phyloP scores from a whole-genome alignment of 2,888 invertebrate species.

The Erebia ligea region DNA sequence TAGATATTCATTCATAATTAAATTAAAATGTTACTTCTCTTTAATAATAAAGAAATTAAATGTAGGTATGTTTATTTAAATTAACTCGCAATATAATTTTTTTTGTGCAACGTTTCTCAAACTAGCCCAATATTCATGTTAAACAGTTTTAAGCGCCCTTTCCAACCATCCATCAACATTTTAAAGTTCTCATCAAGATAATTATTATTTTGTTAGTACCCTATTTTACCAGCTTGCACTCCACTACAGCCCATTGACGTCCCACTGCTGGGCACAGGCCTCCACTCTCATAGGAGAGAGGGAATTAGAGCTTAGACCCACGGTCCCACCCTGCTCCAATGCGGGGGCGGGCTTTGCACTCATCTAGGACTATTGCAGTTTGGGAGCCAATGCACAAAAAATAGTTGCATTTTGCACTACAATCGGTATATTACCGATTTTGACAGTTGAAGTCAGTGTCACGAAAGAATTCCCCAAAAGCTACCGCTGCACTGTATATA shows the following conservation, averaged over 20 bases:
- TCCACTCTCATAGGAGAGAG: too few species aligned
- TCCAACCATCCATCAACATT: background rate
- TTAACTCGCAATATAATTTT: background rate
- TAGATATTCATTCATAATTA: too few species aligned
- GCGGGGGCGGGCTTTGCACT: too few species aligned
- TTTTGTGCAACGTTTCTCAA: conserved; percentile 1
- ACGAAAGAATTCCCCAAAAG: too few species aligned
- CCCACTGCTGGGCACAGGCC: too few species aligned
- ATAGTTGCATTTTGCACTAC: background rate
- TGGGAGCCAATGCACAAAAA: background rate
- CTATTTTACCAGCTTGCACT: conserved; percentile 6
- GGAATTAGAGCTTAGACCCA: too few species aligned
- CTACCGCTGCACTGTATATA: too few species aligned
- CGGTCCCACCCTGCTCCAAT: too few species aligned
- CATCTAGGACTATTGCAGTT: conserved; percentile 2
- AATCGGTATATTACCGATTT: background rate
- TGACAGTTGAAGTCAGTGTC: background rate
- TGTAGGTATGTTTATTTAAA: background rate
- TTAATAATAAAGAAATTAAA: too few species aligned
- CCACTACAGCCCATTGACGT: too few species aligned
- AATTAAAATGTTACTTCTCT: too few species aligned
- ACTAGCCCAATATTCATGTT: background rate
- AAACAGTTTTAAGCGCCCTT: background rate
- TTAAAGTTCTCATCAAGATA: background rate
- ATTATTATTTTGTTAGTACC: conserved; percentile 6